Base-by-base conservation (phyloP, 2,888 invertebrate genomes). In the Amphimallon solstitiale region DNA sequence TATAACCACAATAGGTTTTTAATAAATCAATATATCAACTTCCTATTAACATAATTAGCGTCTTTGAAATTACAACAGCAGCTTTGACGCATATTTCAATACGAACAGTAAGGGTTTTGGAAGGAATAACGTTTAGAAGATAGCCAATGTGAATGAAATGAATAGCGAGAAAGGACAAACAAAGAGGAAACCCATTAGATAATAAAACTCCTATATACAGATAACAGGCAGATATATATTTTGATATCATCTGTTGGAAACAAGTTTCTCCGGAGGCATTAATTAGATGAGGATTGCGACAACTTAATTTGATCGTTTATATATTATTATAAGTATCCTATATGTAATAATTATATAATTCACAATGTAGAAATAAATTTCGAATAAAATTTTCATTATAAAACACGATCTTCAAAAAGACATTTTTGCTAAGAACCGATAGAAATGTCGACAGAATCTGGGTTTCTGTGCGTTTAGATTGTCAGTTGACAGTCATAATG, bases 101-200 rank as follows among this genome's bases (percentile, higher is more conserved):
- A n/a, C 12, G 12, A 29, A 38, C 21, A 14, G 7, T 2, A 19
- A 40, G 14, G 17, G 17, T 23, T 56, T 9, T 15, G 29, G 7
- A 1, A 15, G 43, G 43, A 38, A 43, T 23, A 56, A 14, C 40
- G n/a, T 29, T 17, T 10, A 17, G 2, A 34, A 29, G n/a, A 40
- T n/a, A 23, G 14, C 29, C 23, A 9, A 40, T 10, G 15, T 21
- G 14, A 29, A 40, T 1, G 43, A 43, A 43, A 40, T 4, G 43
- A 15, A 40, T 23, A 12, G 21, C 19, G 23, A 12, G n/a, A 23
- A 56, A 56, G 29, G 12, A 54, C 15, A 56, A 7, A 54, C 15
- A 56, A 40, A 43, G 43, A 56, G 43, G 29, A 56, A 29, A 43
- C 4, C 43, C 23, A 43, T 56, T 56, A 29, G 43, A 43, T 19